A percentile compares a stretch with the other conserved stretches of the same genome.
These are phyloP conservation scores for Lacanobia wlatinum DNA, from an alignment of 2,888 invertebrate genomes.

Conservation along the genomic window DNA sequence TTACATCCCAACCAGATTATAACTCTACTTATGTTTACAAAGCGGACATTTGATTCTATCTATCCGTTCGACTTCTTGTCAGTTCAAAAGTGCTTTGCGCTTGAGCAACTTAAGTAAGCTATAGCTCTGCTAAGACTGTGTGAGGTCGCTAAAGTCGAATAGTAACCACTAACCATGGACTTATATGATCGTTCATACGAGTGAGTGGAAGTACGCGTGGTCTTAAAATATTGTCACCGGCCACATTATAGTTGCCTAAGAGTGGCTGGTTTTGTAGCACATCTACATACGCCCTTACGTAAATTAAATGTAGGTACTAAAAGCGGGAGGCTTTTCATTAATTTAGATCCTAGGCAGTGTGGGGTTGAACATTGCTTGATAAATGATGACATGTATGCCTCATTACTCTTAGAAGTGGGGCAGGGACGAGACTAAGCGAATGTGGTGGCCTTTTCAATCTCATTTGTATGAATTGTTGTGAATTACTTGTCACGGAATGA, in stretches of 20 bases:
- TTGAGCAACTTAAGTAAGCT: not conserved
- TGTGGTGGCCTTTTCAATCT: not conserved
- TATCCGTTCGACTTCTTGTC: too few relatives aligned
- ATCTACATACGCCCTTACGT: not conserved
- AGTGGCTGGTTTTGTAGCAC: not conserved
- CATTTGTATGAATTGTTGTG: not conserved
- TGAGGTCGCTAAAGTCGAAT: not conserved
- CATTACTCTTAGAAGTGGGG: not conserved
- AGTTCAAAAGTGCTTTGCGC: not conserved
- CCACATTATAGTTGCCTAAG: not conserved
- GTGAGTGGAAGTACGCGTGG: not conserved
- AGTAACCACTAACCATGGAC: not conserved
- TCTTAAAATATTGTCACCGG: not conserved
- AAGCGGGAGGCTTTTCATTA: conserved; percentile 3
- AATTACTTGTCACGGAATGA: too few relatives aligned
- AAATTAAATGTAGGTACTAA: conserved; percentile 15
- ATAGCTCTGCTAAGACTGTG: not conserved
- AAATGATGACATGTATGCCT: conserved; percentile 12
- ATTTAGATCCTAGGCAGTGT: conserved; percentile 9
- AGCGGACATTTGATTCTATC: not conserved
- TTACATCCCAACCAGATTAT: too few relatives aligned
- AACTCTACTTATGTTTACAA: too few relatives aligned
- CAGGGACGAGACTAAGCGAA: not conserved
- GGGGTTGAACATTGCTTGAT: not conserved
- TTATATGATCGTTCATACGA: not conserved